phyloP scores from a whole-genome alignment of 2,888 invertebrate species.

The Perizoma affinitatum region DNA sequence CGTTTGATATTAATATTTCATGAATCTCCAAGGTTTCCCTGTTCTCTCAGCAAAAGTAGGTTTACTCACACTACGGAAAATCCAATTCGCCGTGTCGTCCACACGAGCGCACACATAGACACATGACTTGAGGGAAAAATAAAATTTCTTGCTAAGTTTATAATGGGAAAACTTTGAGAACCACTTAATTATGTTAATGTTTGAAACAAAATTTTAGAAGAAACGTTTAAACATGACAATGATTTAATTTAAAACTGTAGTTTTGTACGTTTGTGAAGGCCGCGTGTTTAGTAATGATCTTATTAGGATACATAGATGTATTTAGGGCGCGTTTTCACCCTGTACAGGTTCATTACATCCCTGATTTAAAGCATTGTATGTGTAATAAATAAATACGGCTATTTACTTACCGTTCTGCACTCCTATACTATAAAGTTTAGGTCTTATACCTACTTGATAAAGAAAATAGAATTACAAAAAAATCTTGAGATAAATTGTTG shows the following conservation, averaged over 20 bases:
- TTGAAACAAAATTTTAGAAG: constrained; percentile 84
- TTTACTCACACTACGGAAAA: constrained; percentile 81
- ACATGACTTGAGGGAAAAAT: constrained; percentile 84
- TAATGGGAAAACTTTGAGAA: constrained; percentile 85
- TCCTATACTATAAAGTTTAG: too few species aligned
- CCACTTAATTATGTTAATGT: constrained; percentile 85
- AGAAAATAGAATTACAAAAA: too few species aligned
- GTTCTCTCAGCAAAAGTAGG: constrained; percentile 81
- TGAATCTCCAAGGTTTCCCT: constrained; percentile 79
- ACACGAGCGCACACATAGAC: constrained; percentile 76
- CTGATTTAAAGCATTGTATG: too few species aligned
- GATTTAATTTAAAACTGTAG: constrained; percentile 65
- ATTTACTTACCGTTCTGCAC: too few species aligned
- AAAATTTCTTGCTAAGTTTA: constrained; percentile 85
- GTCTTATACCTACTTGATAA: too few species aligned
- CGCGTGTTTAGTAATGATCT: background rate
- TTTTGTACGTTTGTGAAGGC: constrained; percentile 6
- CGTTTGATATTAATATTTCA: constrained; percentile 76
- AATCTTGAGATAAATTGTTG: too few species aligned
- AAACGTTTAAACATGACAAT: constrained; percentile 80
- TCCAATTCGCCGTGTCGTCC: constrained; percentile 80
- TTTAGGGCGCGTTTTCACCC: background rate
- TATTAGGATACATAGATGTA: background rate
- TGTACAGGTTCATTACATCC: too few species aligned
- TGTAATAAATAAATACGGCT: too few species aligned